phyloP scores from a whole-genome alignment of 1,140 invertebrate genomes.

The Vanessa atalanta region DNA sequence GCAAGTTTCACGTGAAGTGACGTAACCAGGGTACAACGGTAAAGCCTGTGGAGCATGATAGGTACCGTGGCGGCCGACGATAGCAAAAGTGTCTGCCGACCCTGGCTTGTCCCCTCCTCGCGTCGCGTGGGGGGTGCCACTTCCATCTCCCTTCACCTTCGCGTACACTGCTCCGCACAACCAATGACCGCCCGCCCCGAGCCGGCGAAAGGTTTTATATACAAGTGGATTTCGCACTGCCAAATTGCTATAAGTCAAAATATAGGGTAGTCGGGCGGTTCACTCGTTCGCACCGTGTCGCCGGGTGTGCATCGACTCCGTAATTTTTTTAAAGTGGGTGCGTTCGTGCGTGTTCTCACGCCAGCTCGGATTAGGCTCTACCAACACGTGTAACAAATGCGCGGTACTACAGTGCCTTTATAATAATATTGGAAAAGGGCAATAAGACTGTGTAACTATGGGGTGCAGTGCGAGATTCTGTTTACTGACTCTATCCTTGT shows the following conservation, averaged over 20 bases:
- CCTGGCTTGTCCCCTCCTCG: conserved; percentile 58
- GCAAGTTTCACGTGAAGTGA: conserved; percentile 22
- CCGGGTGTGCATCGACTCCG: conserved; percentile 44
- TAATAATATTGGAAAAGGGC: conserved; percentile 48
- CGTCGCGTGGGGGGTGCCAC: conserved; percentile 59
- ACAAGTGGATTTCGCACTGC: conserved; percentile 77
- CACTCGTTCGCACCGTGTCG: conserved; percentile 58
- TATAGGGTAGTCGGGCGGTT: conserved; percentile 81
- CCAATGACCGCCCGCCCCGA: conserved; percentile 73
- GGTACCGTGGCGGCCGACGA: conserved; percentile 59
- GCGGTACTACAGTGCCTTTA: conserved; percentile 56
- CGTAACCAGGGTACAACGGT: conserved; percentile 48
- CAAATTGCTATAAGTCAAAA: conserved; percentile 81
- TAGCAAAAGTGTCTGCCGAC: conserved; percentile 78
- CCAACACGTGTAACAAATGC: conserved; percentile 62
- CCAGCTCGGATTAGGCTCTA: conserved; percentile 47
- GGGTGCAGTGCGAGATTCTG: conserved; percentile 77
- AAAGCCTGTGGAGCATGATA: conserved; percentile 54
- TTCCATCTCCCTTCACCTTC: conserved; percentile 77
- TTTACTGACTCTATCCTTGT: conserved; percentile 77
- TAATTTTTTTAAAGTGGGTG: conserved; percentile 39
- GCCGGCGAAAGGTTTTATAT: conserved; percentile 82
- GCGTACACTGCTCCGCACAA: conserved; percentile 54
- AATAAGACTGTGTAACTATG: conserved; percentile 64
- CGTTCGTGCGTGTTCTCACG: conserved; percentile 48